Conservation (phyloP, 30 jellyfish, hydroid and myxozoan genomes). For the Chrysaora quinquecirrha region DNA sequence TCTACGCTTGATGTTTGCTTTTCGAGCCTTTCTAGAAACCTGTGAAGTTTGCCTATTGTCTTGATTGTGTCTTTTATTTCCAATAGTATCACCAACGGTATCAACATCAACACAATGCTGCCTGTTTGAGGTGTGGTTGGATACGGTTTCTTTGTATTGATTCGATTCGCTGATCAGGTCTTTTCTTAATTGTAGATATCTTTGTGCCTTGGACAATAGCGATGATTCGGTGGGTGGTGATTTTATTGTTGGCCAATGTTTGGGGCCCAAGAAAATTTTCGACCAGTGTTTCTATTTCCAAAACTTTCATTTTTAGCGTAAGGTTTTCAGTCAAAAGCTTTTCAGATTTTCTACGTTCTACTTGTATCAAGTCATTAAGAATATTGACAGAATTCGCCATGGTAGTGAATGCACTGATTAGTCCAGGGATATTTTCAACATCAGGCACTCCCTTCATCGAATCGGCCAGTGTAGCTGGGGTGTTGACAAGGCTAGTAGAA, state of each 20-base stretch:
- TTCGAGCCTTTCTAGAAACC: background rate
- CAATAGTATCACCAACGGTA: background rate
- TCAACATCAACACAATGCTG: conserved; percentile 2
- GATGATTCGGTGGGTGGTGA: background rate
- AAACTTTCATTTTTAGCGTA: background rate
- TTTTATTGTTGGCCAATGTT: background rate
- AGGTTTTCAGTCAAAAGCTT: background rate
- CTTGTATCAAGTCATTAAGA: background rate
- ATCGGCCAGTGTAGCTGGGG: background rate
- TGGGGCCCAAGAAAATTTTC: conserved; percentile 1
- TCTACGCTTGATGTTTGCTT: background rate
- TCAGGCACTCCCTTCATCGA: conserved; percentile 3
- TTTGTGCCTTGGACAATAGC: background rate
- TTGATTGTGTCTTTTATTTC: background rate
- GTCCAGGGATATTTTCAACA: background rate
- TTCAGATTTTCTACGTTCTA: background rate
- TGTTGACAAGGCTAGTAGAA: conserved; percentile 1
- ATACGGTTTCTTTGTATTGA: background rate
- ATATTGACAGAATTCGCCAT: background rate
- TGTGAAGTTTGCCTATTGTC: background rate
- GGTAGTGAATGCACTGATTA: background rate
- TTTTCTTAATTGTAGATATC: no score
- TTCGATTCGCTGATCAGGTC: background rate
- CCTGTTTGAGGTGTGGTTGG: conserved; percentile 2
- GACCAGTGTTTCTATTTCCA: background rate